Evolutionary conservation across 2,113 vertebrate genomes (phyloP), one percentile per base, ranked within the genome.

Genomic region (Rhabdomys dilectus): DNA sequence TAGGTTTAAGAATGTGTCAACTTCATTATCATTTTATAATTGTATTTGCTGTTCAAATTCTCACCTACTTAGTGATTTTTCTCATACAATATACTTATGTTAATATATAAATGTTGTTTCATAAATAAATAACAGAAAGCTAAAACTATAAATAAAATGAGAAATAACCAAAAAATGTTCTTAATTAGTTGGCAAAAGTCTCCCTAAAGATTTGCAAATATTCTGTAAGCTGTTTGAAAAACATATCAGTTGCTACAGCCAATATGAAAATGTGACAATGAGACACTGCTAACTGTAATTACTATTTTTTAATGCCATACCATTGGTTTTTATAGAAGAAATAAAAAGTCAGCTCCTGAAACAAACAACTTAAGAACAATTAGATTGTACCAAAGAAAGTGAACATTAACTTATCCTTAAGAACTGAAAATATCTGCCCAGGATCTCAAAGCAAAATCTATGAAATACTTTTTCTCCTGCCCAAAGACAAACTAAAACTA

Each of bases 301-400:
- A 89, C 73, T 84, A 93, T 88, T 66, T 66, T 66, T 45, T 36
- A 87, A 31, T 34, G 12, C 76, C 29, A 53, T 81, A 29, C n/a
- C 60, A 76, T 75, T 56, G 88, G 16, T 88, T 96, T 85, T 96
- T 51, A 7, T 48, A 77, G 81, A 93, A 80, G 72, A 13, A 72
- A 91, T 51, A 96, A 76, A 75, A 39, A 45, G 39, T 82, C n/a
- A 90, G 45, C 87, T 80, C 56, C 84, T 75, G 56, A 96, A 94
- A 91, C 93, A 94, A 97, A 91, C 53, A 95, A 68, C 53, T 42
- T 95, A 73, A 87, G 26, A n/a, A 94, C 22, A 90, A 86, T 85
- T 94, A 45, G 22, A 62, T 77, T 95, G 85, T 93, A 39, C 85
- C 5, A 66, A 81, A 58, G 56, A 95, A 94, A 95, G 77, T 42